Conservation (phyloP, 2,888 invertebrate species). For the Tetragnatha montana region DNA sequence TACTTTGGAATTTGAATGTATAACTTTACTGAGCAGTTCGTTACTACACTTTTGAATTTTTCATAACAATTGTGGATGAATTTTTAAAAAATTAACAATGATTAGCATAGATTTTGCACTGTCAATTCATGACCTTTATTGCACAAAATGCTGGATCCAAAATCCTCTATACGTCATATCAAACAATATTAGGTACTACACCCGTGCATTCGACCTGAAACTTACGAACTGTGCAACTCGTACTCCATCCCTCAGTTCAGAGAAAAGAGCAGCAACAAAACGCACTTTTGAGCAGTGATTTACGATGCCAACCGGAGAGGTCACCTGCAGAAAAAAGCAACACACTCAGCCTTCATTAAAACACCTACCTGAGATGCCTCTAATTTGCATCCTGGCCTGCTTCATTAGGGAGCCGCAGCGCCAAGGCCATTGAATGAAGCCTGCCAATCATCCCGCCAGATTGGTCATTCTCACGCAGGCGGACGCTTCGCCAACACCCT, state of each 20-base stretch:
- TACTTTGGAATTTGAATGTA: too few relatives aligned
- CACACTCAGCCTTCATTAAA: constrained; percentile 62
- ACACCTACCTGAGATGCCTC: constrained; percentile 68
- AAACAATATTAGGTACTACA: too few relatives aligned
- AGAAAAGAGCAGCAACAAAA: constrained; percentile 29
- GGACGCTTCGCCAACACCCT: neutral
- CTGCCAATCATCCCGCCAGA: constrained; percentile 68
- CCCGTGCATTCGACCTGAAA: neutral
- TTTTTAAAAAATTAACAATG: too few relatives aligned
- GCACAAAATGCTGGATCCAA: too few relatives aligned
- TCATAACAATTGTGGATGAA: too few relatives aligned
- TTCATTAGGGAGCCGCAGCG: constrained; percentile 58
- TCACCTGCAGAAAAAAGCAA: constrained; percentile 40
- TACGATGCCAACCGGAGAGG: constrained; percentile 65
- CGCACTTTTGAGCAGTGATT: constrained; percentile 63
- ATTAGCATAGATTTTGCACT: too few relatives aligned
- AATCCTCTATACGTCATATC: too few relatives aligned
- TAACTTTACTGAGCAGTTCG: too few relatives aligned
- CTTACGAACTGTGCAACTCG: neutral
- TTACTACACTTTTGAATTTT: too few relatives aligned
- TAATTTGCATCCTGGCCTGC: constrained; percentile 65
- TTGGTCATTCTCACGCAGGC: constrained; percentile 68
- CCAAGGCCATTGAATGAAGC: constrained; percentile 69
- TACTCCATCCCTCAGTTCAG: constrained; percentile 17
- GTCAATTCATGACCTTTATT: too few relatives aligned